Conservation (phyloP, 2,113 vertebrate species). For the Vireo altiloquus region DNA sequence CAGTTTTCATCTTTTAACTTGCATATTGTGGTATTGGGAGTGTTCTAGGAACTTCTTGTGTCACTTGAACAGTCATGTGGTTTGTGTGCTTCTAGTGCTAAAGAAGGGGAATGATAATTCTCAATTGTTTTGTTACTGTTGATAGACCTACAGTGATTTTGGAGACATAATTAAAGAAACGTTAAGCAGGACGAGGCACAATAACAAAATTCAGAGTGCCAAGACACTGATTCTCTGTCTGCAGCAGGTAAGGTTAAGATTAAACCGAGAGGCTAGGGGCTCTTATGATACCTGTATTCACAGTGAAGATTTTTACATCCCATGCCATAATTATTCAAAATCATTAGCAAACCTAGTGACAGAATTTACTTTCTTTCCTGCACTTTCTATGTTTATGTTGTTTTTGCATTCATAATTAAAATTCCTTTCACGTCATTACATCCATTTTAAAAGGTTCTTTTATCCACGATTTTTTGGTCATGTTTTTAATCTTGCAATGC, state of each 20-base stretch:
- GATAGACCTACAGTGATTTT: conserved; percentile 82
- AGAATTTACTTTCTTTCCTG: background rate
- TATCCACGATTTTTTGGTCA: background rate
- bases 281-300: background rate
- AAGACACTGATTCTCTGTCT: conserved; percentile 82
- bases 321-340: background rate
- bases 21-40: background rate
- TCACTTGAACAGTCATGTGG: background rate
- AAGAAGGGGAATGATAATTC: background rate
- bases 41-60: background rate
- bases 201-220: conserved; percentile 82
- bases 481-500: background rate
- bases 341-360: background rate
- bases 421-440: background rate
- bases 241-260: conserved; percentile 82
- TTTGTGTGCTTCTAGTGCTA: background rate
- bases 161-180: conserved; percentile 93
- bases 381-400: background rate
- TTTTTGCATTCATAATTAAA: background rate
- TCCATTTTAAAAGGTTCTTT: background rate
- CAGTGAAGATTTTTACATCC: background rate
- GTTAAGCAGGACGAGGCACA: conserved; percentile 78
- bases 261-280: background rate
- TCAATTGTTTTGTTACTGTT: conserved; percentile 3
- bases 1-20: background rate